Evolutionary conservation across 2,797 vertebrate genomes (phyloP).

Genomic region (Bovichtus variegatus): DNA sequence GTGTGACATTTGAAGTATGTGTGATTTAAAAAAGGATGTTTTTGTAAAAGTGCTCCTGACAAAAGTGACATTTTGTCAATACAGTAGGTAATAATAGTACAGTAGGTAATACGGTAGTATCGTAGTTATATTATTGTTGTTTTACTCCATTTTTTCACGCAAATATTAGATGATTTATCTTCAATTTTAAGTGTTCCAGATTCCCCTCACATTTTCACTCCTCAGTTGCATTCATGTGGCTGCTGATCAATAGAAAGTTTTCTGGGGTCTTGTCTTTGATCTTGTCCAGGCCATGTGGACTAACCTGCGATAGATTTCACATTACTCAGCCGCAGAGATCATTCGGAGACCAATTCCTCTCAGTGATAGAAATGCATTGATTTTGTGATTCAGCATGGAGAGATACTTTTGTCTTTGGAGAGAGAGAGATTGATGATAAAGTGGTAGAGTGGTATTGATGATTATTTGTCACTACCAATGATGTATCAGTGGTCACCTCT

Average conservation of each 20-base stretch:
- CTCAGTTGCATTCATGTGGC: conserved; percentile 27
- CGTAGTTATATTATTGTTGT: neutral
- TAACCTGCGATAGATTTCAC: conserved; percentile 80
- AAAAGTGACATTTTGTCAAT: conserved; percentile 4
- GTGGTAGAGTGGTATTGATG: conserved; percentile 75
- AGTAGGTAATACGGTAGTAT: neutral
- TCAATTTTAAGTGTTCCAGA: conserved; percentile 29
- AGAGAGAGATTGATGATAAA: conserved; percentile 79
- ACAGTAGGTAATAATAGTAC: neutral
- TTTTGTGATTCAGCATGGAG: conserved; percentile 75
- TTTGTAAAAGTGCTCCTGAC: neutral
- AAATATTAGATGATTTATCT: conserved; percentile 18
- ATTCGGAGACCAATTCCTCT: conserved; percentile 70
- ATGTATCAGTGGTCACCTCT: conserved; percentile 68
- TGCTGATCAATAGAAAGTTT: conserved; percentile 74
- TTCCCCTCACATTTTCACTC: conserved; percentile 41
- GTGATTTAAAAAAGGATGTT: neutral
- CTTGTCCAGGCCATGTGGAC: conserved; percentile 65
- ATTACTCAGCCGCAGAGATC: conserved; percentile 78
- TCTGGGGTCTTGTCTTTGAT: conserved; percentile 75
- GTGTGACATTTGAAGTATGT: neutral
- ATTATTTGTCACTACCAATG: conserved; percentile 71
- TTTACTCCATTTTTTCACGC: neutral
- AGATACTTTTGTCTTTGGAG: conserved; percentile 77
- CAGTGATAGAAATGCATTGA: conserved; percentile 75